phyloP scores from a whole-genome alignment of 1,140 invertebrate species.

The Drepana arcuata region DNA sequence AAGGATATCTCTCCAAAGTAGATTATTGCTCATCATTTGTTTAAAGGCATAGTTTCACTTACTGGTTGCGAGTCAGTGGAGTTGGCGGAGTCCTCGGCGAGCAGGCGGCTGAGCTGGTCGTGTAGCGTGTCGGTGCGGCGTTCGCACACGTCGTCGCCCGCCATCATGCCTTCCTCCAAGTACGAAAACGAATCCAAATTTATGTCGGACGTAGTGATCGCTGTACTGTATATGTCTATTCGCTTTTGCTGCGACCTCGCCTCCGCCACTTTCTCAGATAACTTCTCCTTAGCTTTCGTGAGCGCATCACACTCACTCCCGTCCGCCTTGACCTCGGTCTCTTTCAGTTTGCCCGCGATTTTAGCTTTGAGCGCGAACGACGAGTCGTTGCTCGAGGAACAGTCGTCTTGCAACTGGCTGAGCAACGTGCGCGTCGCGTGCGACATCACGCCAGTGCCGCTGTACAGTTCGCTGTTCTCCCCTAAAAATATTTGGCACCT shows the following conservation, averaged over 20 bases:
- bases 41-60: conserved; percentile 55
- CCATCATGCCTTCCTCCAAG: conserved; percentile 61
- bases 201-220: conserved; percentile 63
- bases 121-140: conserved; percentile 25
- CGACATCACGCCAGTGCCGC: conserved; percentile 38
- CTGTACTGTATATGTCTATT: conserved; percentile 68
- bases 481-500: conserved; percentile 41
- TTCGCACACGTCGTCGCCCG: conserved; percentile 56
- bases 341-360: conserved; percentile 26
- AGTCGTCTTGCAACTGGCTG: conserved; percentile 67
- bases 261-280: conserved; percentile 57
- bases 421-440: conserved; percentile 58
- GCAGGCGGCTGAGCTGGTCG: conserved; percentile 43
- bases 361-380: conserved; percentile 59
- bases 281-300: conserved; percentile 55
- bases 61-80: conserved; percentile 51
- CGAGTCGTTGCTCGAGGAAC: conserved; percentile 68
- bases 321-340: conserved; percentile 32
- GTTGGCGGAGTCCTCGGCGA: conserved; percentile 39
- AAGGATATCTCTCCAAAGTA: conserved; percentile 28
- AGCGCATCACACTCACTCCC: conserved; percentile 51
- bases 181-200: conserved; percentile 71
- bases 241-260: conserved; percentile 51
- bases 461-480: conserved; percentile 50
- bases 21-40: conserved; percentile 50